Base-by-base conservation (phyloP, 2,113 vertebrate species). In the Lepus europaeus region DNA sequence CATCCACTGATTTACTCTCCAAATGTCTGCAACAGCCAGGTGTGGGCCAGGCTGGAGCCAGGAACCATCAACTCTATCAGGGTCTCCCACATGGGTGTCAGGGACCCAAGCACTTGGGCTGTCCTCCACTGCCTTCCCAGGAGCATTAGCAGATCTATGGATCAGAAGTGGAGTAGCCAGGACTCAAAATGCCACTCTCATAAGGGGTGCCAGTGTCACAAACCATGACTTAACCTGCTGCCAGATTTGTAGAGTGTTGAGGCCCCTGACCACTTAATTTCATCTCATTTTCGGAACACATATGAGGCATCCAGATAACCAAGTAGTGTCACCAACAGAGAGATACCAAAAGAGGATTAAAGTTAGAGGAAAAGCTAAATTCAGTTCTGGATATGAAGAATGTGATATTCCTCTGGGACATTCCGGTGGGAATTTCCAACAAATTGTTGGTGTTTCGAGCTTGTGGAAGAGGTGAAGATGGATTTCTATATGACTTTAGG, bases 281-380 rank as follows among this genome's bases (percentile, higher is more conserved):
- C 70, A 22, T 77, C 92, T 92, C 69, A 53, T 85, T 92, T 87
- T 82, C 63, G 70, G 53, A 72, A 81, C 19, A 59, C 9, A 12
- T 23, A 69, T 56, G 25, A 92, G 19, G 31, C 53, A 13, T 36
- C 94, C 86, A 74, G 23, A 74, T 68, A 64, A 79, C 77, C 73
- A 23, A 77, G 19, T n/a, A 31, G 22, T 36, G 29, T 64, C 51
- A 33, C 7, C 17, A 94, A 87, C 14, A n/a, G 63, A n/a, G 63
- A 69, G 64, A 49, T 27, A 83, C 49, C 77, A 31, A 77, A 70
- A 69, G 45, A 56, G 61, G 29, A 63, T 36, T 23, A 83, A 20
- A 51, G 66, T 76, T 56, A 93, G 25, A 66, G 39, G 25, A 72
- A 70, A 78, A 59, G 20, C 11, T 73, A 74, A 39, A 77, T 87